These are phyloP conservation scores for Drosophila albomicans DNA, from an alignment of 1,140 invertebrate species.

Conservation along the genomic window DNA sequence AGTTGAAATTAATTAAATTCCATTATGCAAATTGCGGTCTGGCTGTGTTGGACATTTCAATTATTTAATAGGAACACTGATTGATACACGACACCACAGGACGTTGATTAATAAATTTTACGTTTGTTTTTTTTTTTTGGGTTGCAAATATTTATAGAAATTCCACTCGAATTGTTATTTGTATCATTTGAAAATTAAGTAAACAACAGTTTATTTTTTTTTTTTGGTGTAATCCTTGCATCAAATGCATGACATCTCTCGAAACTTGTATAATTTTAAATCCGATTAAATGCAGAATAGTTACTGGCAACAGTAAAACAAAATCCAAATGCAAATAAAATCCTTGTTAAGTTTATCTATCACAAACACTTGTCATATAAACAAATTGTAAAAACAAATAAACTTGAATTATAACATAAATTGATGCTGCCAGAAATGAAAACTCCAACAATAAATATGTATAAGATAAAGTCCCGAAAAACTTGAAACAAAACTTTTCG, in stretches of 20 bases:
- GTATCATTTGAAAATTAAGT: too few species aligned
- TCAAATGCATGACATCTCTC: not conserved
- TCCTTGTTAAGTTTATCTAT: not conserved
- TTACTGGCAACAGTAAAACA: not conserved
- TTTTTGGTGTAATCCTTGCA: not conserved
- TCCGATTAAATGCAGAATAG: not conserved
- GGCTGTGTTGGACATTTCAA: not conserved
- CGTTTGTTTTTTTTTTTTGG: not conserved
- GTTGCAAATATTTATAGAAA: too few species aligned
- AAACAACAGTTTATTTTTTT: not conserved
- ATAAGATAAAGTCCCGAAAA: not conserved
- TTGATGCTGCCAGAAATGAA: not conserved
- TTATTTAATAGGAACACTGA: constrained; percentile 4
- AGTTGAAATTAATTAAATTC: constrained; percentile 19
- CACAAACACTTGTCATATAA: not conserved
- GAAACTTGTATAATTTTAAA: not conserved
- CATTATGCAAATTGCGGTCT: constrained; percentile 1
- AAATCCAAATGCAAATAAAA: not conserved
- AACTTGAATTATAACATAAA: not conserved
- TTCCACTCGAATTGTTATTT: not conserved
- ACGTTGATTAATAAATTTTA: not conserved
- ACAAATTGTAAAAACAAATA: not conserved
- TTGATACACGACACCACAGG: not conserved
- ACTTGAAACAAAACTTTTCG: not conserved
- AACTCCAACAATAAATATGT: not conserved